Conservation (phyloP, 64 coral and sea anemone species). For the Exaiptasia diaphana region DNA sequence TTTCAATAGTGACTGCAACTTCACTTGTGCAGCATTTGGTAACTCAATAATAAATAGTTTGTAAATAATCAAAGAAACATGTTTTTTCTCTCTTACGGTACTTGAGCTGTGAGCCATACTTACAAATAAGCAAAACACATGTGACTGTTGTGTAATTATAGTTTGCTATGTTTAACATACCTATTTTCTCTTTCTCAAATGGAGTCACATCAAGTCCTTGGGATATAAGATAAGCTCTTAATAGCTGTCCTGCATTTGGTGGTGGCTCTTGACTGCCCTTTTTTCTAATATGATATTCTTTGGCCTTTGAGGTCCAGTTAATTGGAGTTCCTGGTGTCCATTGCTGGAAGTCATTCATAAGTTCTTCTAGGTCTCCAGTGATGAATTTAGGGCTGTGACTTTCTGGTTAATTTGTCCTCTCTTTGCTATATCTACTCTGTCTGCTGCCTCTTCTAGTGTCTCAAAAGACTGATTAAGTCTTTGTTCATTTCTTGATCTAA, state of each 20-base stretch:
- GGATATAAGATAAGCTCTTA: not conserved
- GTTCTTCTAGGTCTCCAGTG: not conserved
- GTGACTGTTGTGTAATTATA: too few species aligned
- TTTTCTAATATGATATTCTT: not conserved
- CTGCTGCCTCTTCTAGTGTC: not conserved
- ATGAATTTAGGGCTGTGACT: not conserved
- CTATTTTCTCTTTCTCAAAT: not conserved
- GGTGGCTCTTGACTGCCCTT: not conserved
- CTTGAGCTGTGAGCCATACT: too few species aligned
- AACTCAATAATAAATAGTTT: too few species aligned
- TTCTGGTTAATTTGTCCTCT: not conserved
- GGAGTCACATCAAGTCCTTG: not conserved
- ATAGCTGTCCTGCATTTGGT: constrained; percentile 3
- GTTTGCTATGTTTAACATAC: not conserved
- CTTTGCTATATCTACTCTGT: not conserved
- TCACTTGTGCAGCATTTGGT: too few species aligned
- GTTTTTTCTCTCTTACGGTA: too few species aligned
- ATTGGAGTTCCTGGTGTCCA: not conserved
- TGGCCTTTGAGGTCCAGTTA: not conserved
- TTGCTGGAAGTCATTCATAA: not conserved
- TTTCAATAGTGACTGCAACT: too few species aligned
- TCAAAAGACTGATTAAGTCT: constrained; percentile 1
- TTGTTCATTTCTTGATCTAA: not conserved
- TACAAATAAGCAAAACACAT: too few species aligned
- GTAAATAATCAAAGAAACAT: too few species aligned